A percentile compares a stretch with the other conserved stretches of the same genome.
Evolutionary conservation across 2,113 vertebrate species (phyloP).

Genomic region (Oreochromis niloticus): DNA sequence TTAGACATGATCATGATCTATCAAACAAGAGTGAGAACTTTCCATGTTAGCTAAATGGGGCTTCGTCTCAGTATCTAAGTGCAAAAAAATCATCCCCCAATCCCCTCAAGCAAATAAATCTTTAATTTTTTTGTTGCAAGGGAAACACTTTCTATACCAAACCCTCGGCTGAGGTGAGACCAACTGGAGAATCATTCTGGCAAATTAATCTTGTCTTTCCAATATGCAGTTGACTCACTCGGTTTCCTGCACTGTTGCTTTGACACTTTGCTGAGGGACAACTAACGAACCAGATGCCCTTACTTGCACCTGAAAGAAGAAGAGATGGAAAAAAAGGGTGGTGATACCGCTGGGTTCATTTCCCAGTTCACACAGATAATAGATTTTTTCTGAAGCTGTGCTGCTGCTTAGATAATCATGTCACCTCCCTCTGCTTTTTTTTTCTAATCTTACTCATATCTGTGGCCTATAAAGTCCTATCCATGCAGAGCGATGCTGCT

Average conservation of each 20-base stretch:
- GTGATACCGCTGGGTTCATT: slow-evolving; percentile 26
- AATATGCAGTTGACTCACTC: slow-evolving; percentile 14
- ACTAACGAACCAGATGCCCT: slow-evolving; percentile 29
- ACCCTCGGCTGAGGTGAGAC: background rate
- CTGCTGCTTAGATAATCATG: slow-evolving; percentile 18
- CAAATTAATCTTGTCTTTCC: slow-evolving; percentile 39
- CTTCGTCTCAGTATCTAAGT: background rate
- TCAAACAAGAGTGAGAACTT: background rate
- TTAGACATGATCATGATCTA: background rate
- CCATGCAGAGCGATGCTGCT: background rate
- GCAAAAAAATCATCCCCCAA: rapidly evolving
- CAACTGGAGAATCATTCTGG: background rate
- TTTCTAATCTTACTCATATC: slow-evolving; percentile 29
- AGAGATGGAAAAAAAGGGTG: background rate
- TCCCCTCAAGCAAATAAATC: background rate
- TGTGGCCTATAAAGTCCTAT: slow-evolving; percentile 7
- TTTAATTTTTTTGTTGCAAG: background rate
- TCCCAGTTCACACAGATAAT: slow-evolving; percentile 44
- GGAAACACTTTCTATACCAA: background rate
- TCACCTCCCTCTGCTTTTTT: background rate
- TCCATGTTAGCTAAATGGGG: background rate
- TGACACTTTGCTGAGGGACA: slow-evolving; percentile 41
- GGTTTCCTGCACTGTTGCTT: background rate
- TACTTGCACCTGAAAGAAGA: slow-evolving; percentile 7
- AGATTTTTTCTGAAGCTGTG: slow-evolving; percentile 10